Percentiles rank a stretch among this genome's conserved stretches.
Evolutionary conservation across 2,888 invertebrate species (phyloP).

Genomic region (Neria commutata): DNA sequence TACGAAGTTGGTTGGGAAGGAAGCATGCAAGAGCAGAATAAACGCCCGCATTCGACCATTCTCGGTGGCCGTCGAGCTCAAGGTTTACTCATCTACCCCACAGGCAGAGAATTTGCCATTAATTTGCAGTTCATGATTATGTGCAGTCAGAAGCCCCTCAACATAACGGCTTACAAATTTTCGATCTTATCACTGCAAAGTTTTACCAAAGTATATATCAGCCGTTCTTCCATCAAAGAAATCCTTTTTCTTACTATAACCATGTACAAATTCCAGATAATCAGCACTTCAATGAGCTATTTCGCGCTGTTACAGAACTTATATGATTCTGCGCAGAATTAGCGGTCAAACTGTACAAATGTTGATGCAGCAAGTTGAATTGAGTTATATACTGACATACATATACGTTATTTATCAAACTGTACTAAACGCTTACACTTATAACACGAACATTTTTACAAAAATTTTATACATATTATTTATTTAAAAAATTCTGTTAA

Average conservation of each 20-base stretch:
- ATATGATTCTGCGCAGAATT: conserved; percentile 29
- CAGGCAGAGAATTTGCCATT: conserved; percentile 42
- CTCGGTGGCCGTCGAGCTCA: not conserved
- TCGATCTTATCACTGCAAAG: conserved; percentile 57
- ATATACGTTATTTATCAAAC: no score
- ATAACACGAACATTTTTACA: no score
- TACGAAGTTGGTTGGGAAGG: conserved; percentile 57
- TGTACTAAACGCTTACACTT: no score
- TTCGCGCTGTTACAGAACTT: conserved; percentile 58
- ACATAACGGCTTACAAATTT: conserved; percentile 59
- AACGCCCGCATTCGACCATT: not conserved
- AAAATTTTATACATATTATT: no score
- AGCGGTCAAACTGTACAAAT: no score
- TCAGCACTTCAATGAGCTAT: conserved; percentile 60
- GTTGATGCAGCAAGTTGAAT: no score
- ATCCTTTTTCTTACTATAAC: no score
- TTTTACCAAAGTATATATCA: conserved; percentile 54
- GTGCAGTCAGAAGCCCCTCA: conserved; percentile 54
- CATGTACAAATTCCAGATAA: conserved; percentile 43
- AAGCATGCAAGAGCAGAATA: conserved; percentile 12
- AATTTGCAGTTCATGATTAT: conserved; percentile 52
- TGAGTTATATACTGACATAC: no score
- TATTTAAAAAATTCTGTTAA: no score
- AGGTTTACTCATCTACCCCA: conserved; percentile 22
- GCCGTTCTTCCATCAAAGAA: no score